Evolutionary conservation across 2,797 vertebrate species (phyloP), one percentile per base, ranked within the genome.

Genomic region (Chloroceryle inda): DNA sequence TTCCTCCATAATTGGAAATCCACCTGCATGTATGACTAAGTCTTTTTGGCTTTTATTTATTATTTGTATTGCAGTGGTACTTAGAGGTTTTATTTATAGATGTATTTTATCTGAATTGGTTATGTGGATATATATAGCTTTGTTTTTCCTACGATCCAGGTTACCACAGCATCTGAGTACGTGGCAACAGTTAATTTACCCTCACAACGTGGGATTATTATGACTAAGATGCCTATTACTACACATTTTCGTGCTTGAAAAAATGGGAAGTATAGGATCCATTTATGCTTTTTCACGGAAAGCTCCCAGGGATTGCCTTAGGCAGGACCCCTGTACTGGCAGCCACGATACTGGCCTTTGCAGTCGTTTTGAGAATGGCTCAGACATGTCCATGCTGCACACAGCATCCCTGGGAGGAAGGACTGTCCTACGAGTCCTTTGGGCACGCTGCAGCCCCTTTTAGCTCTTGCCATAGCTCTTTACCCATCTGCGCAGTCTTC

Each of bases 1-100:
- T 93, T 89, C 80, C 67, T 93, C 74, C 52, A 7, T 92, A 85
- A 82, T 7, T 87, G 92, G 78, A 94, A 95, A 93, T 87, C 86
- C 19, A 42, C 80, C 81, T 93, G 71, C 6, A 0, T 8, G 5
- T 79, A 86, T 90, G 92, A 95, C 67, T 88, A 86, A 92, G 83
- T 63, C 38, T 75, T 85, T 79, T 79, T 73, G 29, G 16, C 9
- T 92, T 84, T 95, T 94, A 93, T 96, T 95, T 93, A 85, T 90
- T 85, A 79, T 94, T 93, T 85, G 38, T 85, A 22, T 71, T 87
- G 74, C 59, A 76, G 86, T 52, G 74, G 74, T 87, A 82, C 74
- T 92, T 76, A 79, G 35, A 85, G 38, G 11, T 78, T 93, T 84
- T 94, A 88, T 93, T 93, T 96, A 63, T 85, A 71, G 81, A 38